Evolutionary conservation across 2,888 invertebrate genomes (phyloP), one percentile per base, ranked within the genome.

Genomic region (Maniola hyperantus): DNA sequence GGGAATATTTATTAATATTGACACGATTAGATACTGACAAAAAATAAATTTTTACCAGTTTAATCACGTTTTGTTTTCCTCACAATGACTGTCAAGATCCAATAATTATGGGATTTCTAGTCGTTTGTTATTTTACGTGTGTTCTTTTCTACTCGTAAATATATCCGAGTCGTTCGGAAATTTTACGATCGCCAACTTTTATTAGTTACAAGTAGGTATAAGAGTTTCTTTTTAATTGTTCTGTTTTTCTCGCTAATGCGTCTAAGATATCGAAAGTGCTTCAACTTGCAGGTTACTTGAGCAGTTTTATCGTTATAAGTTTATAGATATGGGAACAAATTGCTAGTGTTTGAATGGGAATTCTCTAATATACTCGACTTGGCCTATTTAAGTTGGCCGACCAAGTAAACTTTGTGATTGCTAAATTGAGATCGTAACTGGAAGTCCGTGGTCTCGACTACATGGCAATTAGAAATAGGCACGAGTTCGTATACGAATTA

Each of bases 341-440:
- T 67, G 64, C 65, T 59, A 66, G 53, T 65, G 61, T 58, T 39
- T 64, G 70, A 71, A 71, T 71, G 62, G 68, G 62, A 70, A 70
- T 67, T 72, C 71, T 71, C 71, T 66, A 69, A 72, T 69, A 69
- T 68, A 70, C 63, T 70, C 62, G 71, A 68, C 67, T 70, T 71
- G 74, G 71, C 73, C 73, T 71, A 74, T 74, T 73, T 69, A 72
- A 74, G 68, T 73, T 73, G 64, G 71, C 62, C 68, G 71, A 66
- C 71, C 71, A 65, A 70, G 72, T 69, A 65, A 74, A 73, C 71
- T 74, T 71, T 66, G 71, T 73, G 73, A 74, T 72, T 72, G 74
- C 74, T 74, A 73, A 74, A 72, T 73, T 71, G 73, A 73, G 72
- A 72, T 70, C 66, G 72, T 67, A 72, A 71, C 72, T 69, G 69